Evolutionary conservation across 2,888 invertebrate species (phyloP).

Genomic region (Strigamia transsilvanica): DNA sequence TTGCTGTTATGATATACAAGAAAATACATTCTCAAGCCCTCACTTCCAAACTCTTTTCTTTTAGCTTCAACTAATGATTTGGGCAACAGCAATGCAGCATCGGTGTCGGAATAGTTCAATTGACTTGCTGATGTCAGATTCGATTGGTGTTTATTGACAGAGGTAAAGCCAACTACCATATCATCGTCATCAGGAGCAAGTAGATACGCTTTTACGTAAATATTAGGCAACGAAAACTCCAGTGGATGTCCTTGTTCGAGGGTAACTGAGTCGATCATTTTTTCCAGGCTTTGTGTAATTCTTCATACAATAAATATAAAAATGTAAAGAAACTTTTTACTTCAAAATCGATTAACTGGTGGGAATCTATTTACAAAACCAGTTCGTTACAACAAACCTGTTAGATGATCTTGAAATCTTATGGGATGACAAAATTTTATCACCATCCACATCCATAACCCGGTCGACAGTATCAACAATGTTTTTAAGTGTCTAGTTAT

Average conservation of each 20-base stretch:
- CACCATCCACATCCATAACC: background rate
- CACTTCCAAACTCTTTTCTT: background rate
- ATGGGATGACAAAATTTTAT: background rate
- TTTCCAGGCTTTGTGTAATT: slow-evolving; percentile 7
- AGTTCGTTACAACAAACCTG: background rate
- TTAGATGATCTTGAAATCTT: background rate
- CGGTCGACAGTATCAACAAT: slow-evolving; percentile 12
- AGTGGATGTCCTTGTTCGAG: background rate
- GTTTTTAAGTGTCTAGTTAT: background rate
- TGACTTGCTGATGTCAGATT: background rate
- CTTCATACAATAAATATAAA: background rate
- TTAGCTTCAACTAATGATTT: background rate
- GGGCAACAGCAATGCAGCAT: slow-evolving; percentile 43
- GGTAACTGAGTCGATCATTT: slow-evolving; percentile 1
- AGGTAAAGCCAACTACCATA: background rate
- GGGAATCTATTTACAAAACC: background rate
- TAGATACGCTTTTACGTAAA: background rate
- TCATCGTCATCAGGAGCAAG: background rate
- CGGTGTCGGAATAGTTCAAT: background rate
- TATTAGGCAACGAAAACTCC: background rate
- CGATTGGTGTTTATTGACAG: background rate
- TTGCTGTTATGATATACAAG: background rate
- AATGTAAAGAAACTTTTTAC: background rate
- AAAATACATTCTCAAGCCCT: background rate
- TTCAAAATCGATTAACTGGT: background rate